Conservation (phyloP, 2,888 invertebrate genomes). For the Yponomeuta sedellus region DNA sequence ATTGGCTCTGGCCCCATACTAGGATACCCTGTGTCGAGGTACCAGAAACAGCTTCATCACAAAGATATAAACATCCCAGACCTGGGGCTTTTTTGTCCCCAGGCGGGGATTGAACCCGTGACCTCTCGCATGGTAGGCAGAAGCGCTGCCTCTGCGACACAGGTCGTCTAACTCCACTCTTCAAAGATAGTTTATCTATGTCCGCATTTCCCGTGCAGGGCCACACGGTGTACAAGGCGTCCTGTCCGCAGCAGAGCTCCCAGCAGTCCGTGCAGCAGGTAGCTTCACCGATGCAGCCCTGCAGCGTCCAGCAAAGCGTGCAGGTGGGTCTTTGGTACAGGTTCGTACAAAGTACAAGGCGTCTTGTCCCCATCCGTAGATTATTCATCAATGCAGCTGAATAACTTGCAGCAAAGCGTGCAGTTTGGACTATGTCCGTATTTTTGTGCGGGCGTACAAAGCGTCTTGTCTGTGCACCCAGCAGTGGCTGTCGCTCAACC, state of each 20-base stretch:
- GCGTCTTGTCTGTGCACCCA: no score
- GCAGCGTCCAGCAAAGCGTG: slow-evolving; percentile 56
- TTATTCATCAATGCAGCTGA: slow-evolving; percentile 52
- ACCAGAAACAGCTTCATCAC: no score
- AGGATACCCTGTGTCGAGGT: no score
- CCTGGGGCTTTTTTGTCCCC: no score
- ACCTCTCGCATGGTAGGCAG: no score
- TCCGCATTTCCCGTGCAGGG: slow-evolving; percentile 37
- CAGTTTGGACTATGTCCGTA: slow-evolving; percentile 36
- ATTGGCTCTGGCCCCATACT: no score
- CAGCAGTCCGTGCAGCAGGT: slow-evolving; percentile 51
- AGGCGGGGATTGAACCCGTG: no score
- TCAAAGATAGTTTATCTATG: background rate
- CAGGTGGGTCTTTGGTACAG: slow-evolving; percentile 46
- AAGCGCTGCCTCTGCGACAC: no score
- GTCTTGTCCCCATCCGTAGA: slow-evolving; percentile 44
- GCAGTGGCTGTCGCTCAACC: no score
- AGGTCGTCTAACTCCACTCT: no score
- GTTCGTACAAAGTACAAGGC: slow-evolving; percentile 68
- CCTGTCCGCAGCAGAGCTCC: slow-evolving; percentile 37
- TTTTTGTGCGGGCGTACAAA: no score
- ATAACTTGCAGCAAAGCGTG: slow-evolving; percentile 56
- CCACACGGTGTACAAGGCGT: slow-evolving; percentile 67
- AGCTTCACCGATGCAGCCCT: slow-evolving; percentile 51
- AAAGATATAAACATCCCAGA: no score